Conservation (phyloP, 2,888 invertebrate genomes). For the Cantharis lateralis region DNA sequence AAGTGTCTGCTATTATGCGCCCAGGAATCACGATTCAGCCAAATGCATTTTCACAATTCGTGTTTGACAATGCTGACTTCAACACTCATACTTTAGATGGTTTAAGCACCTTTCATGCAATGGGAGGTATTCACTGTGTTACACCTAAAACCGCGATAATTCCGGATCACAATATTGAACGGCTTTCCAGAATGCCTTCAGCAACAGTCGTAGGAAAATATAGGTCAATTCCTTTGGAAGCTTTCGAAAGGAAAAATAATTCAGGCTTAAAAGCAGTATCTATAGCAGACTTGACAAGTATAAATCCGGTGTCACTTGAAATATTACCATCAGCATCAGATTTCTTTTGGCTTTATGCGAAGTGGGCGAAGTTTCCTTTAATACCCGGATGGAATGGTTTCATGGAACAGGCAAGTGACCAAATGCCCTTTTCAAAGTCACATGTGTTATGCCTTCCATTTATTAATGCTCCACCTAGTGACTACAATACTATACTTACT, state of each 20-base stretch:
- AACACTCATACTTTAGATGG: too few relatives aligned
- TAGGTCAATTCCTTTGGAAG: background rate
- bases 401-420: background rate
- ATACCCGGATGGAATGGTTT: background rate
- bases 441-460: background rate
- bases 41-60: background rate
- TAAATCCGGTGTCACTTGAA: background rate
- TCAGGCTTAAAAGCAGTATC: background rate
- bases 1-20: background rate
- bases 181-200: background rate
- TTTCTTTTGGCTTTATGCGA: background rate
- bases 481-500: too few relatives aligned
- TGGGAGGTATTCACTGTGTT: background rate
- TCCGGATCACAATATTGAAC: conserved; percentile 3
- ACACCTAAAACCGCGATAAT: background rate
- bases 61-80: too few relatives aligned
- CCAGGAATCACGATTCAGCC: background rate
- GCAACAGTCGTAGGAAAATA: background rate
- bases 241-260: background rate
- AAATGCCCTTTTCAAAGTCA: background rate
- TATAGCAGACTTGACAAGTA: background rate
- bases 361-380: background rate
- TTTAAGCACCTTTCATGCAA: too few relatives aligned
- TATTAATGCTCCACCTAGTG: background rate
- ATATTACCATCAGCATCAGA: background rate